Evolutionary conservation across 2,113 vertebrate species (phyloP).

Genomic region (Gallinago media): DNA sequence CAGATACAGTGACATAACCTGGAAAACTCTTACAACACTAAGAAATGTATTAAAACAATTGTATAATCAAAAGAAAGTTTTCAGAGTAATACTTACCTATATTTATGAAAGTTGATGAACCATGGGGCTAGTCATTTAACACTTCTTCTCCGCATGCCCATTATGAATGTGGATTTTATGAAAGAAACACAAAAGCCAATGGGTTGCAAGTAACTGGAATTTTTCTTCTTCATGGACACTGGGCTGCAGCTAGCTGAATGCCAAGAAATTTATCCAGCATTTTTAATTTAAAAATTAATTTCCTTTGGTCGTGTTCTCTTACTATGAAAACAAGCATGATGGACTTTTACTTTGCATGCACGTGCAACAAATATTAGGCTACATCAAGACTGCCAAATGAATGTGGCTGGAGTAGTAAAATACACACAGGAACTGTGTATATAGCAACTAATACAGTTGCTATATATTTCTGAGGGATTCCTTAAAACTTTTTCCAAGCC

Average conservation of each 20-base stretch:
- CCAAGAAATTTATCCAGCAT: background rate
- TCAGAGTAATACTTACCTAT: background rate
- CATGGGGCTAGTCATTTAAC: background rate
- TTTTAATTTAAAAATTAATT: background rate
- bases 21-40: background rate
- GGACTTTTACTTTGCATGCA: background rate
- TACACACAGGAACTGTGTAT: background rate
- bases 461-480: background rate
- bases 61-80: background rate
- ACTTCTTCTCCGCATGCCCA: background rate
- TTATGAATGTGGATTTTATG: background rate
- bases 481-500: background rate
- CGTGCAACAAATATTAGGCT: background rate
- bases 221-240: background rate
- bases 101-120: background rate
- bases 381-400: background rate
- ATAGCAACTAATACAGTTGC: background rate
- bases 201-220: rapidly evolving
- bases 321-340: background rate
- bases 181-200: background rate
- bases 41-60: background rate
- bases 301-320: rapidly evolving
- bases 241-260: background rate
- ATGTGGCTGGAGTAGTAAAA: background rate
- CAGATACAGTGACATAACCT: background rate